phyloP scores from a whole-genome alignment of 2,888 invertebrate species.

The Ganaspis brasiliensis region DNA sequence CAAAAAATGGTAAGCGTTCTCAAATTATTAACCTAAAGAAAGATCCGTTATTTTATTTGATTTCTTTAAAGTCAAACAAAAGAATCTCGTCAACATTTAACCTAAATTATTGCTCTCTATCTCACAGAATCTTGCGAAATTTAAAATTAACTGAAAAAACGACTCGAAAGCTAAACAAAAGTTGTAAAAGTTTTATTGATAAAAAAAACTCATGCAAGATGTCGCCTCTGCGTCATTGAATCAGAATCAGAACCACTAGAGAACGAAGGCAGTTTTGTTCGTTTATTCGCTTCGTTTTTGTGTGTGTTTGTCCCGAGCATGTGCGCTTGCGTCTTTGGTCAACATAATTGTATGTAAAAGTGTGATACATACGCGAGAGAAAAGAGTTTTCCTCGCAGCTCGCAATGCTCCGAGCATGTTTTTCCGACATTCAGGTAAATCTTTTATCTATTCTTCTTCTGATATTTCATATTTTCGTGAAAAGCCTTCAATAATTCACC shows the following conservation, averaged over 20 bases:
- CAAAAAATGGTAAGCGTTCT: no score
- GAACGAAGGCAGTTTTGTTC: no score
- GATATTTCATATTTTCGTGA: not conserved
- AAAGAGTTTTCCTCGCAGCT: slow-evolving; percentile 28
- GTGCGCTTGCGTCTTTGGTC: slow-evolving; percentile 2
- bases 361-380: slow-evolving; percentile 29
- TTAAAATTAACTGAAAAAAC: not conserved
- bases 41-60: no score
- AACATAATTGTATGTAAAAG: slow-evolving; percentile 9
- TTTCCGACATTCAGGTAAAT: slow-evolving; percentile 43
- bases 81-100: not conserved
- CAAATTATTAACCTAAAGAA: not conserved
- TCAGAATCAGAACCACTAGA: no score
- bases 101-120: slow-evolving; percentile 7
- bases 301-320: no score
- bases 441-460: slow-evolving; percentile 24
- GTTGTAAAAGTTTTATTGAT: no score
- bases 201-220: no score
- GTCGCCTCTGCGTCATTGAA: no score
- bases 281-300: no score
- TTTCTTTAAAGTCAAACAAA: not conserved
- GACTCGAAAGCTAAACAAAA: not conserved
- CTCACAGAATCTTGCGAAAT: not conserved
- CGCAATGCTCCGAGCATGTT: slow-evolving; percentile 38
- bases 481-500: not conserved